phyloP scores from a whole-genome alignment of 2,113 vertebrate species.

The Dicentrarchus labrax region DNA sequence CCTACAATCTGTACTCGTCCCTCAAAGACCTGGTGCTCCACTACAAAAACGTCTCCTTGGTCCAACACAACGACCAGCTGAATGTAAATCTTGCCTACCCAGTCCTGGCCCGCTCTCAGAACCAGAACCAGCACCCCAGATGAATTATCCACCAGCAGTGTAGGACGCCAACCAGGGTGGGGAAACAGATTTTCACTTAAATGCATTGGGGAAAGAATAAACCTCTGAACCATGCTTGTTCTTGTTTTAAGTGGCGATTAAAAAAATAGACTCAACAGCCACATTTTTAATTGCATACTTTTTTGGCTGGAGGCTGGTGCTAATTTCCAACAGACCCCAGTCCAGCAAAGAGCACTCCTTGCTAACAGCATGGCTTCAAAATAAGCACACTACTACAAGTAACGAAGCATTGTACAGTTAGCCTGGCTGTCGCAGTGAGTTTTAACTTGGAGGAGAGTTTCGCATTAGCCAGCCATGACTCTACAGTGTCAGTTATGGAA shows the following conservation, averaged over 20 bases:
- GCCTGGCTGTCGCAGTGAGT: slow-evolving; percentile 46
- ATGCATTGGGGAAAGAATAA: slow-evolving; percentile 8
- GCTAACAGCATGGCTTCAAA: slow-evolving; percentile 66
- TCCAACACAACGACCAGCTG: slow-evolving; percentile 96
- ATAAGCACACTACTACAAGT: slow-evolving; percentile 68
- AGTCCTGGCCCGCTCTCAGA: slow-evolving; percentile 85
- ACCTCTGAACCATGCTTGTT: slow-evolving; percentile 47
- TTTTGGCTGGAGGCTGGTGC: slow-evolving; percentile 50
- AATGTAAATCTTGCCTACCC: slow-evolving; percentile 93
- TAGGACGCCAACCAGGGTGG: slow-evolving; percentile 48
- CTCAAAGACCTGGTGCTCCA: slow-evolving; percentile 94
- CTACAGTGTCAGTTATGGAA: slow-evolving; percentile 55
- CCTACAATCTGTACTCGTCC: slow-evolving; percentile 94
- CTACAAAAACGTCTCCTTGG: slow-evolving; percentile 93
- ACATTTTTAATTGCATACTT: slow-evolving; percentile 4
- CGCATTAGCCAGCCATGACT: slow-evolving; percentile 59
- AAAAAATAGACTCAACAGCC: slow-evolving; percentile 34
- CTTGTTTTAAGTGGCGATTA: slow-evolving; percentile 21
- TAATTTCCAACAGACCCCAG: slow-evolving; percentile 28
- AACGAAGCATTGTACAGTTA: slow-evolving; percentile 64
- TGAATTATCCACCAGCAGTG: slow-evolving; percentile 77
- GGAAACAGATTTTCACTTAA: slow-evolving; percentile 28
- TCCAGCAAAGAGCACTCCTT: slow-evolving; percentile 59
- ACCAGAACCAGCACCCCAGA: slow-evolving; percentile 86
- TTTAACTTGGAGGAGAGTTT: slow-evolving; percentile 14